These are phyloP conservation scores for Pampusana beccarii DNA, from an alignment of 2,113 vertebrate genomes.

Conservation along the genomic window DNA sequence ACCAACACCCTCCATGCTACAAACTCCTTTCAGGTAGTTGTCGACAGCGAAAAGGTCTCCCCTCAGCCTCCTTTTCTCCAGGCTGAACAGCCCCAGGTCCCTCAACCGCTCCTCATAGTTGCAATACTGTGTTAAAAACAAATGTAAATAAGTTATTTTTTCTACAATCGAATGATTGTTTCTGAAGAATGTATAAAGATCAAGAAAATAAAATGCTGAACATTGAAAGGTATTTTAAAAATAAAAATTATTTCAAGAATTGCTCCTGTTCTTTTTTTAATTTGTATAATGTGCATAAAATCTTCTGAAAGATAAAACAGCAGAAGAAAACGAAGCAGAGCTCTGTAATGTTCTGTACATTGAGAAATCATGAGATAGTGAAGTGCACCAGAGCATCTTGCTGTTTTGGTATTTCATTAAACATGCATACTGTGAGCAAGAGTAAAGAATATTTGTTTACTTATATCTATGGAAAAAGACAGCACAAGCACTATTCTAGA, in stretches of 20 bases:
- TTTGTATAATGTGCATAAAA: background rate
- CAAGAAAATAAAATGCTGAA: background rate
- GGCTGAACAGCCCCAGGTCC: too few species aligned
- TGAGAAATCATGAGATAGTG: background rate
- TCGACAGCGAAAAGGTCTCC: too few species aligned
- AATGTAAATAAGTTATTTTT: background rate
- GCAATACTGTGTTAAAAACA: background rate
- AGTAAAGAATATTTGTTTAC: background rate
- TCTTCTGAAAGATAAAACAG: background rate
- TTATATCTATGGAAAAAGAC: background rate
- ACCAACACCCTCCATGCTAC: too few species aligned
- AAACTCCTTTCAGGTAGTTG: too few species aligned
- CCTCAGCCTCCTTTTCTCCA: too few species aligned
- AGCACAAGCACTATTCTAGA: background rate
- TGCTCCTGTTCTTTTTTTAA: background rate
- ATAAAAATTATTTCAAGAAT: background rate
- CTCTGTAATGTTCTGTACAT: background rate
- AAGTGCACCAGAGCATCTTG: background rate
- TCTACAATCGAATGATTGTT: background rate
- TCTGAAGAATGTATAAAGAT: background rate
- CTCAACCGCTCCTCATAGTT: too few species aligned
- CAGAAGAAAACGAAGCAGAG: background rate
- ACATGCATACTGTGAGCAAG: background rate
- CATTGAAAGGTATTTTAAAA: background rate
- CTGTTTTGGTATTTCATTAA: conserved; percentile 9